phyloP scores from a whole-genome alignment of 2,113 vertebrate genomes.

The Proteles cristata region DNA sequence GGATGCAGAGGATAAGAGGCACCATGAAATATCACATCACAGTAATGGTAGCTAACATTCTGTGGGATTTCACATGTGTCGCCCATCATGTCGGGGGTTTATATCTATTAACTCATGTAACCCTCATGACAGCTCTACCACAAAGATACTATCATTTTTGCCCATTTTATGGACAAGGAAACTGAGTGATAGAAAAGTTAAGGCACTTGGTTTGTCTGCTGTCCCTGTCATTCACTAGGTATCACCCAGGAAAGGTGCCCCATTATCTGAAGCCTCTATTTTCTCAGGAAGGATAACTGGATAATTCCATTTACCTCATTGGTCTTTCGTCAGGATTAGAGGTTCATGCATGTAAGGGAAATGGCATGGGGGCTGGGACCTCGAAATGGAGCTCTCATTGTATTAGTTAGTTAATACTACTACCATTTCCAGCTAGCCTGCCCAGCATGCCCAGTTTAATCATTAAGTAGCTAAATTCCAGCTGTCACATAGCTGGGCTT shows the following conservation, averaged over 20 bases:
- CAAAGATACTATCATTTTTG: not conserved
- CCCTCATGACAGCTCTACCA: not conserved
- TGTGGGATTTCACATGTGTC: not conserved
- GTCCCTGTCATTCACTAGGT: not conserved
- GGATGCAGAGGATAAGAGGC: accelerated
- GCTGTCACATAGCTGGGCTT: not conserved
- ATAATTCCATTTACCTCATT: not conserved
- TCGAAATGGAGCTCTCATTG: accelerated
- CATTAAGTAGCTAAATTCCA: not conserved
- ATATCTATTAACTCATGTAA: not conserved
- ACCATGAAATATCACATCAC: not conserved
- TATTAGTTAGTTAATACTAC: not conserved
- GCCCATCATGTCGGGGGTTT: not conserved
- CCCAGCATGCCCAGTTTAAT: not conserved
- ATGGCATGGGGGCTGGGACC: too few relatives aligned
- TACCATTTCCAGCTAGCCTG: not conserved
- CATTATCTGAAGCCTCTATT: not conserved
- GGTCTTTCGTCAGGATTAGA: not conserved
- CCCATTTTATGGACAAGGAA: not conserved
- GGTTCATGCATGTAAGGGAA: accelerated
- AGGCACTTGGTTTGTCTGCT: not conserved
- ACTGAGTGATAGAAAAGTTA: not conserved
- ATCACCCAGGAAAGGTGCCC: not conserved
- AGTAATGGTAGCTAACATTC: not conserved
- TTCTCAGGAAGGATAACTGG: not conserved